Conservation (phyloP, 2,113 vertebrate genomes). For the Ahaetulla prasina region DNA sequence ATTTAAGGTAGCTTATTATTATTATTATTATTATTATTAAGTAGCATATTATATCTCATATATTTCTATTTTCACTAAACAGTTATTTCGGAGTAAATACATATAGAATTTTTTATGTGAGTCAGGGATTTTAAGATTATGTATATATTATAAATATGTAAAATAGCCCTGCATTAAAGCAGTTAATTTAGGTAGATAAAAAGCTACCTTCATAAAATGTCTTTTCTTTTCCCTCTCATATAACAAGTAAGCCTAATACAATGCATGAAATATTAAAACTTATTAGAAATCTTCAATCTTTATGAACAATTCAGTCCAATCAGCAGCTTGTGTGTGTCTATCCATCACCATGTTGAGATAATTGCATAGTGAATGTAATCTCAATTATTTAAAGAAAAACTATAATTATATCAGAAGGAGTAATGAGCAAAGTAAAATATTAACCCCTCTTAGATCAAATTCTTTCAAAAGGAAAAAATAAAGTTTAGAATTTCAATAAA, state of each 20-base stretch:
- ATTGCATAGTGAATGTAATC: neutral
- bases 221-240: neutral
- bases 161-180: neutral
- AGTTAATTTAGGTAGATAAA: neutral
- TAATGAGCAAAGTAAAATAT: neutral
- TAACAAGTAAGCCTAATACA: neutral
- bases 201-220: neutral
- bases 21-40: no score
- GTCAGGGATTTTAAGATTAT: neutral
- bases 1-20: neutral
- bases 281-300: neutral
- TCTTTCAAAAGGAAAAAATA: neutral
- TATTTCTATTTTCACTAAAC: neutral
- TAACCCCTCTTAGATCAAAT: neutral
- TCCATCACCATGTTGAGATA: conserved; percentile 27
- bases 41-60: neutral
- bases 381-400: neutral
- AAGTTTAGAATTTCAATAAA: neutral
- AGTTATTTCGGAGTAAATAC: neutral
- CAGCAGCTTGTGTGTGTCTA: conserved; percentile 11
- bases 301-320: conserved; percentile 3
- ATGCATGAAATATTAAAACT: neutral
- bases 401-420: conserved; percentile 4
- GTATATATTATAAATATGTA: neutral
- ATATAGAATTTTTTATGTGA: neutral